A percentile compares a stretch with the other conserved stretches of the same genome.
phyloP scores from a whole-genome alignment of 2,797 vertebrate genomes.

The Zenarchopterus dispar region DNA sequence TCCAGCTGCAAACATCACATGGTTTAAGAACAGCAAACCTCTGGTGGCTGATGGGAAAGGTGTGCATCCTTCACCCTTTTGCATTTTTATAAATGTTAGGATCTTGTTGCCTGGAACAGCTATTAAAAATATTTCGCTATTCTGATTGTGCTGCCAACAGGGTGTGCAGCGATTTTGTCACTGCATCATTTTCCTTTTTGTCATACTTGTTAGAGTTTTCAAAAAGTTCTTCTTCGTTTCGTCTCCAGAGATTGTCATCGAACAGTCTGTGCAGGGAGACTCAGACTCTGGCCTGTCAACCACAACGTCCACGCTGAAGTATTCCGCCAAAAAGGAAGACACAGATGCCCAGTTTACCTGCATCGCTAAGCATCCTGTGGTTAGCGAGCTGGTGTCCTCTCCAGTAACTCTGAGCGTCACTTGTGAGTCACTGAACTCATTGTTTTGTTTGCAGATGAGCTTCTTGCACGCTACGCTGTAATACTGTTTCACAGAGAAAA shows the following conservation, averaged over 20 bases:
- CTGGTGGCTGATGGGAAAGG: constrained; percentile 84
- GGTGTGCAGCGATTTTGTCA: constrained; percentile 10
- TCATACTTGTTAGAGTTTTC: constrained; percentile 18
- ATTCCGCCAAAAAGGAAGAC: constrained; percentile 88
- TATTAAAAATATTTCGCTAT: constrained; percentile 13
- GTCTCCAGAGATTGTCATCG: constrained; percentile 67
- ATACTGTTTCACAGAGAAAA: neutral
- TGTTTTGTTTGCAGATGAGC: neutral
- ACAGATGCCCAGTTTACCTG: constrained; percentile 87
- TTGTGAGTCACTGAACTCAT: constrained; percentile 85
- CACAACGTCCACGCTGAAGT: constrained; percentile 86
- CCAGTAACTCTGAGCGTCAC: constrained; percentile 86
- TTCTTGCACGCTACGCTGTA: neutral
- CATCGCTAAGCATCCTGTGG: constrained; percentile 74
- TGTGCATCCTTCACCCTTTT: constrained; percentile 61
- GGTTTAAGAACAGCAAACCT: constrained; percentile 87
- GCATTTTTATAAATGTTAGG: constrained; percentile 13
- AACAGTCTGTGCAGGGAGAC: constrained; percentile 70
- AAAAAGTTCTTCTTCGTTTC: constrained; percentile 37
- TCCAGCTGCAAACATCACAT: constrained; percentile 88
- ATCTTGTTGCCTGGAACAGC: neutral
- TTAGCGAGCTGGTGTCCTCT: constrained; percentile 72
- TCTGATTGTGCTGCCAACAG: constrained; percentile 18
- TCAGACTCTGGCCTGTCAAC: constrained; percentile 84
- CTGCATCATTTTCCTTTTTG: neutral